Evolutionary conservation across 2,797 vertebrate genomes (phyloP), one percentile per base, ranked within the genome.

Genomic region (Rhinophrynus dorsalis): DNA sequence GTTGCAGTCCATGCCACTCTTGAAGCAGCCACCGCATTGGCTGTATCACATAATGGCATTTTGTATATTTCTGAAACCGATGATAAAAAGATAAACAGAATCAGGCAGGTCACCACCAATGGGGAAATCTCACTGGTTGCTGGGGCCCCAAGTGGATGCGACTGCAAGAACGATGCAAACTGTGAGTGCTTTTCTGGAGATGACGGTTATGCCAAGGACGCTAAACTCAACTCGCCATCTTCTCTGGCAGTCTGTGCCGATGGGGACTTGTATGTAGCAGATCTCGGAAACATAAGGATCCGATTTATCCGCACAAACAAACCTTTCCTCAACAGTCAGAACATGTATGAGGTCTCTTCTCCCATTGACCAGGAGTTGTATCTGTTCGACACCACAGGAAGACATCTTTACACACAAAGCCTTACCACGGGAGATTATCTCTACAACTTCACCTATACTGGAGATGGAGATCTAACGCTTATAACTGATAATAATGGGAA

Each of bases 141-240:
- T 0, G 97, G 97, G 0, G 94, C 97, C 0, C 94, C 96, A 0
- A 96, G 95, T 40, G 94, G 95, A 85, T 99, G 97, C 6, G 96
- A 99, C 85, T 99, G 96, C 80, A 98, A 99, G 83, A 97, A 95
- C 0, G 97, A 99, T 2, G 94, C 93, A 69, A 98, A 96, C 87
- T 99, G 97, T 11, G 97, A 98, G 75, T 99, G 97, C 76, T 99
- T 97, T 82, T 97, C 96, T 0, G 97, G 97, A 10, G 97, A 98
- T 0, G 95, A 97, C 2, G 97, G 97, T 54, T 99, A 99, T 0
- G 97, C 97, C 77, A 98, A 99, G 84, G 96, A 98, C 2, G 97
- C 95, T 55, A 96, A 95, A 74, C 90, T 99, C 15, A 96, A 98
- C 0, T 89, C 89, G 0, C 97, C 96, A 0, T 94, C 96, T 1